These are phyloP conservation scores for Steinernema feltiae DNA, from an alignment of 1,140 invertebrate species.

Conservation along the genomic window DNA sequence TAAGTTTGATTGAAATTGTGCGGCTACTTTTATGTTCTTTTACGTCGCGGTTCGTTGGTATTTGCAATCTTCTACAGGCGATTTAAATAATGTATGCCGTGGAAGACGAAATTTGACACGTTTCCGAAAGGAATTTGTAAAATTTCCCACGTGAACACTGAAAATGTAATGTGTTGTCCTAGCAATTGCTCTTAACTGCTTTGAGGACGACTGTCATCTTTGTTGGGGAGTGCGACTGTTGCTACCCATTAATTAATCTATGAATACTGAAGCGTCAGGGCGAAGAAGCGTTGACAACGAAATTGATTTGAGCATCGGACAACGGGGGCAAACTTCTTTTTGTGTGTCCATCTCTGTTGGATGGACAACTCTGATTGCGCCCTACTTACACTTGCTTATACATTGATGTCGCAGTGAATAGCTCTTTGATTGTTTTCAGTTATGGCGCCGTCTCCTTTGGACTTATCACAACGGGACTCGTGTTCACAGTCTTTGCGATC, in stretches of 20 bases:
- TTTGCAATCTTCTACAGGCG: background rate
- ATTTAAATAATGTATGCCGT: background rate
- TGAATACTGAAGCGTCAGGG: background rate
- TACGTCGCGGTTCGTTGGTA: no score
- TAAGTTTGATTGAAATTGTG: no score
- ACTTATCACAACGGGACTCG: constrained; percentile 53
- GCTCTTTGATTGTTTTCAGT: constrained; percentile 37
- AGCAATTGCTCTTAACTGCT: background rate
- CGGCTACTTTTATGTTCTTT: no score
- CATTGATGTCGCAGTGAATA: background rate
- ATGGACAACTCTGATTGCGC: background rate
- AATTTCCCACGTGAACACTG: background rate
- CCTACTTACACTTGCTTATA: background rate
- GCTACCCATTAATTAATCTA: background rate
- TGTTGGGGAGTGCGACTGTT: background rate
- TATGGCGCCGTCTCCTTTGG: constrained; percentile 52
- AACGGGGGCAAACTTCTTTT: no score
- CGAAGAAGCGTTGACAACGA: background rate
- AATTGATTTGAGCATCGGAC: background rate
- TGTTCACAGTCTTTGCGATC: constrained; percentile 57
- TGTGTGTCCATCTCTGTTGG: background rate
- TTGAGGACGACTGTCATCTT: background rate
- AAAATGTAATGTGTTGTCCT: background rate
- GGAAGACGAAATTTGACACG: background rate
- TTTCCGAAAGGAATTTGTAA: constrained; percentile 1